Percentiles rank a stretch among this genome's conserved stretches.
Evolutionary conservation across 2,888 invertebrate genomes (phyloP).

Genomic region (Apomyelois bistriatella): DNA sequence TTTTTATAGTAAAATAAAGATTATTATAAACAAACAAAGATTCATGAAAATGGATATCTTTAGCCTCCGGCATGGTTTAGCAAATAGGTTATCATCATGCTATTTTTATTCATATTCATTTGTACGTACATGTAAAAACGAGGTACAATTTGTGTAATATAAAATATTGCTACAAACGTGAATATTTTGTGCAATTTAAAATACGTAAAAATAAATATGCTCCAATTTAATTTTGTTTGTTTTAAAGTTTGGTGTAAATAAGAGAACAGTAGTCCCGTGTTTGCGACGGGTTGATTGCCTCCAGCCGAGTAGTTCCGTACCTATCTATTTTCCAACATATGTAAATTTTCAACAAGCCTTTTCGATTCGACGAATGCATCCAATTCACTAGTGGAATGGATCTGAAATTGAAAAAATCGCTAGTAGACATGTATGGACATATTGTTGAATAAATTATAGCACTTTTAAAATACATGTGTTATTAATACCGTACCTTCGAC

Average conservation of each 20-base stretch:
- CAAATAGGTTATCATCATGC: too few species aligned
- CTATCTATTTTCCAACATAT: conserved; percentile 60
- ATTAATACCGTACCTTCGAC: too few species aligned
- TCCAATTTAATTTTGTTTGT: conserved; percentile 40
- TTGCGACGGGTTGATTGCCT: conserved; percentile 66
- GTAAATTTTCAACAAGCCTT: conserved; percentile 74
- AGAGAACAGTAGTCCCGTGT: conserved; percentile 40
- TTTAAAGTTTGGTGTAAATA: conserved; percentile 50
- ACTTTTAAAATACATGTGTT: background rate
- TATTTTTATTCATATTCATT: too few species aligned
- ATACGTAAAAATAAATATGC: conserved; percentile 13
- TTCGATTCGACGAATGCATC: conserved; percentile 64
- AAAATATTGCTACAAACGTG: background rate
- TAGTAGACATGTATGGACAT: conserved; percentile 38
- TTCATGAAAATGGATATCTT: too few species aligned
- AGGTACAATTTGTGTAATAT: background rate
- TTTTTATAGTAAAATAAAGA: too few species aligned
- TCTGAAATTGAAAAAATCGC: conserved; percentile 67
- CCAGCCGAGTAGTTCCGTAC: conserved; percentile 40
- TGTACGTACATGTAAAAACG: too few species aligned
- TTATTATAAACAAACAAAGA: too few species aligned
- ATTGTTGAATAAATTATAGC: conserved; percentile 8
- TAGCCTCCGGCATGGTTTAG: too few species aligned
- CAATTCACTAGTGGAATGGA: conserved; percentile 64
- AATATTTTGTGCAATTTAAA: conserved; percentile 26